Conservation (phyloP, 2,797 vertebrate genomes). For the Hemitrygon akajei region DNA sequence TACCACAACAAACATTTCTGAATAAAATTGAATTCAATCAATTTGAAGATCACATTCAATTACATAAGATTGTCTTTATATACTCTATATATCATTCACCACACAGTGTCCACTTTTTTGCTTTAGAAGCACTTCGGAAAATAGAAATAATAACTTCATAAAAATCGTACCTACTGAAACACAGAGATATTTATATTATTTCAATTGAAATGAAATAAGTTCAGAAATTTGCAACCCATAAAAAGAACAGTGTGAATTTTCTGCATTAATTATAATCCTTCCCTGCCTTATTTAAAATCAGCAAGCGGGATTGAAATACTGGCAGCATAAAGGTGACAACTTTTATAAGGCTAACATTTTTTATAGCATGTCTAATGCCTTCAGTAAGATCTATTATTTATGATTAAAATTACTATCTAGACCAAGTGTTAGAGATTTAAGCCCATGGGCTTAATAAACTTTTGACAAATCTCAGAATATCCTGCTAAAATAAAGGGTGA, state of each 20-base stretch:
- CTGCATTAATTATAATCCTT: constrained; percentile 21
- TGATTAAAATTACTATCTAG: constrained; percentile 32
- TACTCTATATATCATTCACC: not conserved
- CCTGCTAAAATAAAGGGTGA: not conserved
- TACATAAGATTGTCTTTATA: not conserved
- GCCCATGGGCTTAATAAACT: constrained; percentile 31
- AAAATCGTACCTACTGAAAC: not conserved
- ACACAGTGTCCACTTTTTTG: not conserved
- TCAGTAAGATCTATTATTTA: constrained; percentile 36
- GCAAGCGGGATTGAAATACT: constrained; percentile 3
- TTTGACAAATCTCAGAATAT: constrained; percentile 7
- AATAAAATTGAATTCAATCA: not conserved
- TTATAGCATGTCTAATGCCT: constrained; percentile 7
- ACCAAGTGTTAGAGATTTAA: constrained; percentile 32
- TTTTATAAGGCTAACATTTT: constrained; percentile 28
- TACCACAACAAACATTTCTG: not conserved
- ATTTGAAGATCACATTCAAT: not conserved
- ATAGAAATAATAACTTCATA: not conserved
- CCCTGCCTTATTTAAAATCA: constrained; percentile 4
- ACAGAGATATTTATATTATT: not conserved
- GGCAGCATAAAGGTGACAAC: constrained; percentile 8
- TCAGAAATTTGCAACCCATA: not conserved
- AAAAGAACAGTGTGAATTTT: not conserved
- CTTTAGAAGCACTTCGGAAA: not conserved
- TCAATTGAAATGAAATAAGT: not conserved